Conservation (phyloP, 1,140 invertebrate species). For the Orius insidiosus region DNA sequence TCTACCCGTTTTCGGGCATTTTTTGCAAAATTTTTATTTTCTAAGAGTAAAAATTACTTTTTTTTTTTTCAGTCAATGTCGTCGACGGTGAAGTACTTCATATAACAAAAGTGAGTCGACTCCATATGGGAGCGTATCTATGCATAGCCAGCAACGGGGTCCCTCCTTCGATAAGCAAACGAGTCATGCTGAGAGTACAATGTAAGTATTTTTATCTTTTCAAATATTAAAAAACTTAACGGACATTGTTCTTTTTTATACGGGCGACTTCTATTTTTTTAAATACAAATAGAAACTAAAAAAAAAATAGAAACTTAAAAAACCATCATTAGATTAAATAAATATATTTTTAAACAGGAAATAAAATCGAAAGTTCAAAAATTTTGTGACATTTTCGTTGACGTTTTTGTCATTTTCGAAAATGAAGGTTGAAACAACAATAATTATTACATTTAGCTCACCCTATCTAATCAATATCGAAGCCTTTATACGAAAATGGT, state of each 20-base stretch:
- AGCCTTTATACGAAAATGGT: too few relatives aligned
- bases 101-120: conserved; percentile 69
- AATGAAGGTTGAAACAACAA: too few relatives aligned
- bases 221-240: neutral
- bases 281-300: too few relatives aligned
- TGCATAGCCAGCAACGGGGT: conserved; percentile 77
- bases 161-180: conserved; percentile 69
- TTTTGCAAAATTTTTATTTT: too few relatives aligned
- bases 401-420: neutral
- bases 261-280: neutral
- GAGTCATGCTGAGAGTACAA: conserved; percentile 66
- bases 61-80: conserved; percentile 49
- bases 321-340: too few relatives aligned
- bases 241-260: neutral
- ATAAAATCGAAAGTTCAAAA: too few relatives aligned
- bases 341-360: too few relatives aligned
- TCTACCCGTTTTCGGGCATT: too few relatives aligned
- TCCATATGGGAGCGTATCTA: conserved; percentile 75
- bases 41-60: conserved; percentile 11
- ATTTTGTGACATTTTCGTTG: neutral
- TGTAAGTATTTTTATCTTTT: conserved; percentile 44
- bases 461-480: too few relatives aligned
- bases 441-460: too few relatives aligned
- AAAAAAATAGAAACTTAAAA: too few relatives aligned
- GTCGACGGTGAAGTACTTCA: conserved; percentile 69